These are phyloP conservation scores for Picus viridis DNA, from an alignment of 2,797 vertebrate species.

Conservation along the genomic window DNA sequence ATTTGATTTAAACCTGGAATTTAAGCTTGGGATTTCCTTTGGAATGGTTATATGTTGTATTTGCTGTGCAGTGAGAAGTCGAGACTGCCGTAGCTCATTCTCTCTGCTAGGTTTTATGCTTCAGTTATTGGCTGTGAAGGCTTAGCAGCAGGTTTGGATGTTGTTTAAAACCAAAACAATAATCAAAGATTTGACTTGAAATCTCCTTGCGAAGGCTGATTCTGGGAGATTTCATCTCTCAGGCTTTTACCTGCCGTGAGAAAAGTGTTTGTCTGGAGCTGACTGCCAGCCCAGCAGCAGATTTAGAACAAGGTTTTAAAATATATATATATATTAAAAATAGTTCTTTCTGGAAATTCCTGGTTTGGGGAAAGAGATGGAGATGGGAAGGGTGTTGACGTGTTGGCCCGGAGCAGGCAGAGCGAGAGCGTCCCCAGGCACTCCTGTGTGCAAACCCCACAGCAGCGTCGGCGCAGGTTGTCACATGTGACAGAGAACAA, in stretches of 20 bases:
- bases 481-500: rapidly evolving
- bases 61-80: too few species aligned
- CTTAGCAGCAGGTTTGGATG: background rate
- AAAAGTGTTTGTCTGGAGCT: background rate
- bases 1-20: too few species aligned
- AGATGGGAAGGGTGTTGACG: background rate
- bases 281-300: background rate
- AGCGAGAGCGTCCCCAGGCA: rapidly evolving
- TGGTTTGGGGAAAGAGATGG: background rate
- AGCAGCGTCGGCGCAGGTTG: rapidly evolving
- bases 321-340: background rate
- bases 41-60: too few species aligned
- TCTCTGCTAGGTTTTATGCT: background rate
- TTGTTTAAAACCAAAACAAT: background rate
- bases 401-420: background rate
- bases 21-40: too few species aligned
- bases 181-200: background rate
- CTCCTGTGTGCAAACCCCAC: rapidly evolving
- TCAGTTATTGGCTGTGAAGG: background rate
- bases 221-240: background rate
- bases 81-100: background rate
- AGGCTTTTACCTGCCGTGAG: background rate
- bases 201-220: background rate
- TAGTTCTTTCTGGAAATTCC: background rate
- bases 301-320: background rate